Conservation (phyloP, 2,113 vertebrate genomes). For the Chionis minor region DNA sequence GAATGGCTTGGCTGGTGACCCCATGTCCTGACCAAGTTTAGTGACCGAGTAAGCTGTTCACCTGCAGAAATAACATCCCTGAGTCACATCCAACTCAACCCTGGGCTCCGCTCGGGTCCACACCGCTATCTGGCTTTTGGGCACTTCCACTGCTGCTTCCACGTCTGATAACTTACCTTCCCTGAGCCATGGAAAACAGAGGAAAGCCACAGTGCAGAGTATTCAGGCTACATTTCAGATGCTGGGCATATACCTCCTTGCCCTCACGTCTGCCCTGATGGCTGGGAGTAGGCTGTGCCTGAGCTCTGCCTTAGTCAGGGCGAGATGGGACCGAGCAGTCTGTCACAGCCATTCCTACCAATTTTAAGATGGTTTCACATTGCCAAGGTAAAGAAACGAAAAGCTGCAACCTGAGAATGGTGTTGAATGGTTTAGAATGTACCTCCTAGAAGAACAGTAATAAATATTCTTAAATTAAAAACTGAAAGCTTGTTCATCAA, state of each 20-base stretch:
- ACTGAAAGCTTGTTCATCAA: not conserved
- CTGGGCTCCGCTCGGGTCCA: rapidly evolving
- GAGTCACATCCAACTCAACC: not conserved
- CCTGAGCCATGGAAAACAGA: not conserved
- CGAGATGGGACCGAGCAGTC: not conserved
- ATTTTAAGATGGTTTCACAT: not conserved
- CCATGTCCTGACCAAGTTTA: not conserved
- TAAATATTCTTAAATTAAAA: not conserved
- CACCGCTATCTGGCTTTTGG: not conserved
- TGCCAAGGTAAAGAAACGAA: not conserved
- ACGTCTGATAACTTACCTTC: not conserved
- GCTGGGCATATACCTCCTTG: not conserved
- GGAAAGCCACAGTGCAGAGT: not conserved
- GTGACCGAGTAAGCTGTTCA: not conserved
- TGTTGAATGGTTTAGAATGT: not conserved
- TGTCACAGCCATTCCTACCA: rapidly evolving
- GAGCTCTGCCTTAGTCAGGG: not conserved
- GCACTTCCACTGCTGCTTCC: not conserved
- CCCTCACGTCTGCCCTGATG: not conserved
- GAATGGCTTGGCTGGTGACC: not conserved
- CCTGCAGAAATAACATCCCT: not conserved
- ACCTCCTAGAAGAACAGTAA: not conserved
- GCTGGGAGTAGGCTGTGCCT: not conserved
- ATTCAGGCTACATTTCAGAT: not conserved
- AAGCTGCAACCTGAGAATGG: not conserved